Base-by-base conservation (phyloP, 92 coral and sea anemone species). In the Diadumene lineata region DNA sequence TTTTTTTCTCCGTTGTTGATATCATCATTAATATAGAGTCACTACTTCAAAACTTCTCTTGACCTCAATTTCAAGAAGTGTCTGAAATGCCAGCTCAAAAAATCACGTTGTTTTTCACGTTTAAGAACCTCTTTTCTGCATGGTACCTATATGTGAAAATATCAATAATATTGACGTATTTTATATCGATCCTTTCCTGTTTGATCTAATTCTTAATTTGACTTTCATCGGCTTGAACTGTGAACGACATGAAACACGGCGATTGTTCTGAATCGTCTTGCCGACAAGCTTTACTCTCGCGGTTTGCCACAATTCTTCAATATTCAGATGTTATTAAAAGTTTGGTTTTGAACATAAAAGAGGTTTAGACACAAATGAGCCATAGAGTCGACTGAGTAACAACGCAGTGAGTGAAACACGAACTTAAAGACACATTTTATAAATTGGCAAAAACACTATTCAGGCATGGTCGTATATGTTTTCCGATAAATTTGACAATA, bases 31-130 rank as follows among this genome's bases (percentile, higher is more conserved):
- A 31, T 27, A 31, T 24, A 24, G 0, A 15, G 31, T 1, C 60
- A 23, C 24, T 13, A 53, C 6, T 29, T 68, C 73, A 38, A 67
- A 18, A 29, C 64, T 72, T 43, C 66, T 50, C 77, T 72, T 72
- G 77, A 72, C 77, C 77, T 72, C 53, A 61, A 72, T 56, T 56
- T 72, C 77, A 32, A 72, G 77, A 23, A 72, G 38, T 31, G 34
- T 72, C 34, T 46, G 44, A 21, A 31, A 30, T 56, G 30, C 11
- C 44, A 72, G 53, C 44, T 55, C 44, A 29, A 43, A 72, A 50
- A 72, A 34, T 43, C 27, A 23, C 38, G 43, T 56, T 33, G 50
- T 32, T 55, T 28, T 13, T 38, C 31, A 58, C 23, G 1, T 22
- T 22, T n/a, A n/a, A n/a, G n/a, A n/a, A n/a, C n/a, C n/a, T n/a